A percentile compares a stretch with the other conserved stretches of the same genome.
Conservation (phyloP, 2,888 invertebrate species). For the Zelleria hepariella region DNA sequence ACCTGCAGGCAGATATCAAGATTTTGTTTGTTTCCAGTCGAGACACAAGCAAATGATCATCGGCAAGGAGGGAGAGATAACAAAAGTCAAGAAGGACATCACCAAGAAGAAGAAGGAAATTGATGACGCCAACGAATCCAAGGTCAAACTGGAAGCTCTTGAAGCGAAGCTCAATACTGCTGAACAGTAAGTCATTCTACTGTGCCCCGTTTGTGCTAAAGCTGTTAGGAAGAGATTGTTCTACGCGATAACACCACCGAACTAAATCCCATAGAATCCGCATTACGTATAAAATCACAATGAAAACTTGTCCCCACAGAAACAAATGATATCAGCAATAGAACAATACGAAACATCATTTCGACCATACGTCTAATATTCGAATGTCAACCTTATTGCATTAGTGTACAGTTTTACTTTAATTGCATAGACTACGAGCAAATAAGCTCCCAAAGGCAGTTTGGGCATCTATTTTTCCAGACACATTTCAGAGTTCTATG, state of each 20-base stretch:
- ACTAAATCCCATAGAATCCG: no score
- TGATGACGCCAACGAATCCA: slow-evolving; percentile 72
- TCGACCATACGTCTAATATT: no score
- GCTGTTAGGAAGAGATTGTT: neutral
- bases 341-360: no score
- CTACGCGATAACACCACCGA: neutral
- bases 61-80: slow-evolving; percentile 71
- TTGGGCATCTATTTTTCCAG: no score
- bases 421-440: no score
- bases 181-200: slow-evolving; percentile 47
- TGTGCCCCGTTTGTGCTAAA: neutral
- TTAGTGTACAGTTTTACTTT: no score
- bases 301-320: no score
- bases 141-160: slow-evolving; percentile 62
- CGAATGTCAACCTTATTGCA: no score
- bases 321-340: no score
- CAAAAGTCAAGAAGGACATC: slow-evolving; percentile 70
- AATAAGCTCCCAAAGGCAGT: no score
- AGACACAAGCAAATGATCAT: slow-evolving; percentile 77
- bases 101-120: slow-evolving; percentile 71
- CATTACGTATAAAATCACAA: no score
- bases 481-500: no score
- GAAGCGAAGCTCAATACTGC: slow-evolving; percentile 59
- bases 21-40: slow-evolving; percentile 41
- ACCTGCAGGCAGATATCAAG: neutral